Conservation (phyloP, 1,140 invertebrate genomes). For the Maconellicoccus hirsutus region DNA sequence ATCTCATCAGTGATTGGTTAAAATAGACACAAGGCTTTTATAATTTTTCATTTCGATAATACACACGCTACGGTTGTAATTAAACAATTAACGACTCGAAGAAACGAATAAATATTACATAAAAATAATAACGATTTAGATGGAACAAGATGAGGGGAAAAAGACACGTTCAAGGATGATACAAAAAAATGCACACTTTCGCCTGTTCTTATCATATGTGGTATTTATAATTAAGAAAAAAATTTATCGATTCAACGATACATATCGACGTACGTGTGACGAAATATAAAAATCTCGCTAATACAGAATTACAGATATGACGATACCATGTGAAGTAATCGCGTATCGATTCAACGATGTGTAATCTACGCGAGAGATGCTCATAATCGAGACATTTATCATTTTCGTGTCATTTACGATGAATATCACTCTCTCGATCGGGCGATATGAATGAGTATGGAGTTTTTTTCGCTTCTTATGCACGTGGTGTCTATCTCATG, state of each 20-base stretch:
- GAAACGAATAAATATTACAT: background rate
- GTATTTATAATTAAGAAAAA: background rate
- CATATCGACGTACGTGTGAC: background rate
- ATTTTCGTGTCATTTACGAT: background rate
- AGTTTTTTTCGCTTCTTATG: background rate
- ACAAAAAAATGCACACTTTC: background rate
- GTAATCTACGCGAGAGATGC: background rate
- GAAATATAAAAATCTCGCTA: too few relatives aligned
- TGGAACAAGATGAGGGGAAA: too few relatives aligned
- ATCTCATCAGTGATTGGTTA: background rate
- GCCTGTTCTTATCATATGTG: background rate
- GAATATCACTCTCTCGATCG: background rate
- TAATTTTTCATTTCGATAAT: background rate
- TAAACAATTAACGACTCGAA: conserved; percentile 3
- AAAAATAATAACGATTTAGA: too few relatives aligned
- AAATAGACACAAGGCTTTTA: background rate
- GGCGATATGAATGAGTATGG: background rate
- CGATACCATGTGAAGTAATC: background rate
- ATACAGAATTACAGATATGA: background rate
- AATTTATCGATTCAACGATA: background rate
- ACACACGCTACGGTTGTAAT: background rate
- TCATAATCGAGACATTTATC: background rate
- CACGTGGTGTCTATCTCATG: too few relatives aligned
- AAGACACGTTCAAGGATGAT: background rate
- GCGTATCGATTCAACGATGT: background rate